These are phyloP conservation scores for Thysanoteuthis rhombus DNA, from an alignment of 2,888 invertebrate species.

Conservation along the genomic window DNA sequence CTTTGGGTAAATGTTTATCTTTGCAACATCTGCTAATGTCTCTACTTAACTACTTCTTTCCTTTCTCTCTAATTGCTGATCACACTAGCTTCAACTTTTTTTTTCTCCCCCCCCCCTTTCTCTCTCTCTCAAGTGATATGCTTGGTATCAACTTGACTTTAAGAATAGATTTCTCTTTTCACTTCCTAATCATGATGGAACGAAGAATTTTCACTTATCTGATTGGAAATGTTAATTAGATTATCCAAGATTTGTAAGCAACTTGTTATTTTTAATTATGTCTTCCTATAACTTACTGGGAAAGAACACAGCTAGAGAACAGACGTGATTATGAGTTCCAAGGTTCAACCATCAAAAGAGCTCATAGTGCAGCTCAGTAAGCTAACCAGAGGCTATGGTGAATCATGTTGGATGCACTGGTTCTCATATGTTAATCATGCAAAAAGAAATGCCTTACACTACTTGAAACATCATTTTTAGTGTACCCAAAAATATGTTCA, in stretches of 20 bases:
- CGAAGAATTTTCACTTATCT: background rate
- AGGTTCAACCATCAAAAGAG: background rate
- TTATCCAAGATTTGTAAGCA: background rate
- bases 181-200: background rate
- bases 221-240: background rate
- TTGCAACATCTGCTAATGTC: background rate
- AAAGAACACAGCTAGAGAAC: too few relatives aligned
- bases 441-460: too few relatives aligned
- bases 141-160: background rate
- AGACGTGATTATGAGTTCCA: too few relatives aligned
- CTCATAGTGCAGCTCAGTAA: background rate
- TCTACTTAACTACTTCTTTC: background rate
- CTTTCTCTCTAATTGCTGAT: background rate
- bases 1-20: constrained; percentile 12
- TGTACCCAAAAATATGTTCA: too few relatives aligned
- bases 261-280: background rate
- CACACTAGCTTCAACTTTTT: background rate
- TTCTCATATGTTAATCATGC: too few relatives aligned
- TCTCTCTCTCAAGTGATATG: background rate
- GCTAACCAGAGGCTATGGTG: too few relatives aligned
- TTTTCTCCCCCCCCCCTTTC: background rate
- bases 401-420: too few relatives aligned
- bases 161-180: background rate
- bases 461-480: too few relatives aligned
- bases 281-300: background rate